phyloP scores from a whole-genome alignment of 2,113 vertebrate genomes.

The Rhodinocichla rosea region DNA sequence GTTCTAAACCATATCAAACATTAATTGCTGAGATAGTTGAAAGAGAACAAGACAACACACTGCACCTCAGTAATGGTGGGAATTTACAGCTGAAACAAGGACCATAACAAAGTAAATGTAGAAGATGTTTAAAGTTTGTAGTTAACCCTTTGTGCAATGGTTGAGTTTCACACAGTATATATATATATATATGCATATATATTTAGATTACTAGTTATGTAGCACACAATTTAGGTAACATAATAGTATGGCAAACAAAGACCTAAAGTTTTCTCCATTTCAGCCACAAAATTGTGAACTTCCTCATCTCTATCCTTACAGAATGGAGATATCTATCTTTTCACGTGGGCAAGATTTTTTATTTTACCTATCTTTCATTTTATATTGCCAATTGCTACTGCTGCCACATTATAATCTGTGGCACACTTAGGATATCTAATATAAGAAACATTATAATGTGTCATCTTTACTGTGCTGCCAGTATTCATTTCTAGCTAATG shows the following conservation, averaged over 20 bases:
- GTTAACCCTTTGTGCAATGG: not conserved
- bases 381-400: not conserved
- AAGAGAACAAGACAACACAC: too few relatives aligned
- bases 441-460: not conserved
- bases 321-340: not conserved
- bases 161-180: not conserved
- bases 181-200: not conserved
- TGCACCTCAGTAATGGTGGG: not conserved
- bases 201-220: not conserved
- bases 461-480: not conserved
- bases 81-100: not conserved
- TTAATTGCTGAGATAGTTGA: not conserved
- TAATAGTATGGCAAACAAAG: not conserved
- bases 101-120: not conserved
- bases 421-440: not conserved
- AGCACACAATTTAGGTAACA: not conserved
- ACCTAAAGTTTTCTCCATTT: not conserved
- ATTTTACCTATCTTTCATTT: not conserved
- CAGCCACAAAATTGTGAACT: not conserved
- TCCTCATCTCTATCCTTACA: not conserved
- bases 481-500: not conserved
- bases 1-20: not conserved
- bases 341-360: not conserved
- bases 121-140: not conserved
- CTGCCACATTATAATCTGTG: not conserved